These are phyloP conservation scores for Epinephelus lanceolatus DNA, from an alignment of 2,113 vertebrate species.

Conservation along the genomic window DNA sequence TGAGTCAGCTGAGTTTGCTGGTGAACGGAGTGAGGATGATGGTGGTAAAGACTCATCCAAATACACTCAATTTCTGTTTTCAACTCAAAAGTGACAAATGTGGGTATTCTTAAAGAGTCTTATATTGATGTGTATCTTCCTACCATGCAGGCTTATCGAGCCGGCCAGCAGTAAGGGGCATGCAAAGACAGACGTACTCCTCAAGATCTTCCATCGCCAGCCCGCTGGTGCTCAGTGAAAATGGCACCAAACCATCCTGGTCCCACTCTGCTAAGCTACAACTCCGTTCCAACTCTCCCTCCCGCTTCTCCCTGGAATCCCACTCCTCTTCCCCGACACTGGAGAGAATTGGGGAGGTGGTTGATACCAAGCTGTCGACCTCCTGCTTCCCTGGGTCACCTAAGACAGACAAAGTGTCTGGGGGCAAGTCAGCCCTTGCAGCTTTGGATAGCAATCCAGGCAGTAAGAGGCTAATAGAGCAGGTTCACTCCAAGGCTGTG, in stretches of 20 bases:
- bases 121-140: conserved; percentile 11
- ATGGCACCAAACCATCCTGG: conserved; percentile 92
- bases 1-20: conserved; percentile 93
- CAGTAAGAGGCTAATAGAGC: conserved; percentile 83
- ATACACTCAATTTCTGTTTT: neutral
- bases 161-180: conserved; percentile 92
- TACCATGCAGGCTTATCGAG: conserved; percentile 90
- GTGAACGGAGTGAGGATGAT: conserved; percentile 96
- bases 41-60: conserved; percentile 81
- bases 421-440: conserved; percentile 87
- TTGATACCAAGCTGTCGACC: conserved; percentile 88
- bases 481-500: conserved; percentile 81
- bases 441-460: conserved; percentile 88
- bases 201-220: conserved; percentile 95
- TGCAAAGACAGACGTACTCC: conserved; percentile 94
- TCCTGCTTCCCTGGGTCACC: conserved; percentile 88
- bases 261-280: conserved; percentile 94
- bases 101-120: neutral
- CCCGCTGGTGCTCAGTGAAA: conserved; percentile 92
- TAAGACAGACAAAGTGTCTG: conserved; percentile 83
- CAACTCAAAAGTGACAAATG: conserved; percentile 2
- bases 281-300: conserved; percentile 93
- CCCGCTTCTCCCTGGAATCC: conserved; percentile 94
- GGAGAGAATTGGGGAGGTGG: conserved; percentile 94
- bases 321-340: conserved; percentile 91